Base-by-base conservation (phyloP, 2,797 vertebrate genomes). In the Pogonophryne albipinna region DNA sequence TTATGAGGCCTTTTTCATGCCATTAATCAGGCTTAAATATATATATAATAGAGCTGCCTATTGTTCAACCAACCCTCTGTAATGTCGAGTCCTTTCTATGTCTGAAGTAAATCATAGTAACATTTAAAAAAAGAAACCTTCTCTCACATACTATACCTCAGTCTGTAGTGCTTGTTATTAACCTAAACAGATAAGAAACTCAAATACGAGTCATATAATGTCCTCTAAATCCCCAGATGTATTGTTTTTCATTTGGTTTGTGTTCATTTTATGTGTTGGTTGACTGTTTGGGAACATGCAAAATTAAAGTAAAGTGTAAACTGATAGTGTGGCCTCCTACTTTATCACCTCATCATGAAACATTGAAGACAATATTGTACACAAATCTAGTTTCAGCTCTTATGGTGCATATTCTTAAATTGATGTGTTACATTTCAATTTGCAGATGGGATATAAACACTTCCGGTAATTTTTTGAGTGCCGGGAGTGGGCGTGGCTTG, bases 401-500 rank as follows among this genome's bases (percentile, higher is more conserved):
- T 27, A 27, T 27, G 27, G 27, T 41, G 15, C 15, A 55, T 23
- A 66, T 60, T 46, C 27, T 38, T 20, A 56, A 47, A 56, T 27
- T 0, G 16, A 57, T 51, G 10, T 63, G 27, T 50, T 27, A 1
- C 4, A 31, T 50, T 23, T 20, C 31, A 59, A 62, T 42, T 5
- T n/a, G 2, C 52, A 52, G 27, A 27, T 5, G 27, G 6, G 27
- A 17, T 57, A 10, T 2, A 49, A 64, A 41, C 3, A 57, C 7
- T 38, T 23, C 3, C n/a, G 10, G 16, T 17, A 31, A 15, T 0
- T 38, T 34, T 34, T 17, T 34, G 15, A 56, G 0, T 52, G 51
- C 4, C 34, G 27, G 2, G 0, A 11, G 68, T 70, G 76, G 83
- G 83, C 68, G 76, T 64, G 64, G 72, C 56, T 66, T 76, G n/a